Base-by-base conservation (phyloP, 2,888 invertebrate species). In the Drosophila eohydei region DNA sequence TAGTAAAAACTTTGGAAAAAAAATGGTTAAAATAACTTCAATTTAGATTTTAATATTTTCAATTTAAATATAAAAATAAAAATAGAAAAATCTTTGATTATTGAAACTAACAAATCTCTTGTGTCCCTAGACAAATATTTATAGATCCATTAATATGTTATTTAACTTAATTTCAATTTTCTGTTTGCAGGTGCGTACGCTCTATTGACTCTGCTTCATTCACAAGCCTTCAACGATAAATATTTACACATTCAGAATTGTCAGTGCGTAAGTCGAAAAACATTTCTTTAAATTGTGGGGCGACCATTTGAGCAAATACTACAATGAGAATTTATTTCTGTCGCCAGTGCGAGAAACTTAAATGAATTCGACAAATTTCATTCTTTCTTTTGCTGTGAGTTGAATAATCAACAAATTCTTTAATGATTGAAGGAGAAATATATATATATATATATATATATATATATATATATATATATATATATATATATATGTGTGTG, bases 141-240 rank as follows among this genome's bases (percentile, higher is more conserved):
- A 46, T 40, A 28, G 0, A 81, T 52, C 68, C 75, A 80, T 81
- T 77, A 77, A 36, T 67, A 70, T 69, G 67, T 66, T 87, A 80
- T 80, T 88, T 80, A 78, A 61, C 57, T 59, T 71, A 43, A 59
- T 66, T 69, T 14, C 6, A 51, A 48, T 40, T 68, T 68, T 84
- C 14, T 85, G 78, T 71, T 85, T 82, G 52, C 83, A 88, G 83
- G 85, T 88, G 71, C 66, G 81, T 71, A 73, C 62, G 16, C 58
- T 71, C 54, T 76, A 59, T 74, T 81, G 67, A 74, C 50, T 70
- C 38, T n/a, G 34, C 50, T 59, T 41, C 41, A 54, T 64, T 65
- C 46, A 69, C 44, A 51, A 55, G 52, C 34, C 28, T 34, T 14
- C 32, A 21, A 30, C n/a, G 40, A 21, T 16, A 68, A 52, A 52